These are phyloP conservation scores for Clarias gariepinus DNA, from an alignment of 2,113 vertebrate genomes.

Conservation along the genomic window DNA sequence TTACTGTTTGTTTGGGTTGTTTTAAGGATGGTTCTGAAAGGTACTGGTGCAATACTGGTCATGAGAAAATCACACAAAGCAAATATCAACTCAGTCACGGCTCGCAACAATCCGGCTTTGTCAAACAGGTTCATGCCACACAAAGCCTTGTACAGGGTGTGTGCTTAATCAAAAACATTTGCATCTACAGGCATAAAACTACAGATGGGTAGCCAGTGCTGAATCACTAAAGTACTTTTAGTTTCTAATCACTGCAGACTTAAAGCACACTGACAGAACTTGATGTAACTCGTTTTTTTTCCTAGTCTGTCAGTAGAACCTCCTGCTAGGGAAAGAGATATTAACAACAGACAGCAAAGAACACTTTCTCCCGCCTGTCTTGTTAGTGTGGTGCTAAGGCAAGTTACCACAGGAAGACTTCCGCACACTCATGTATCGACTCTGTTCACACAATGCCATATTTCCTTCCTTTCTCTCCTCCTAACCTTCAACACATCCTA, in stretches of 20 bases:
- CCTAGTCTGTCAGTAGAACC: background rate
- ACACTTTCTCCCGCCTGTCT: constrained; percentile 15
- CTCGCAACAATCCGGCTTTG: constrained; percentile 32
- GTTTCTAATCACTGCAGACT: constrained; percentile 29
- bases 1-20: background rate
- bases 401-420: constrained; percentile 54
- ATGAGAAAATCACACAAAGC: constrained; percentile 4
- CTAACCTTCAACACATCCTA: background rate
- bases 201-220: constrained; percentile 35
- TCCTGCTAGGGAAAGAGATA: background rate
- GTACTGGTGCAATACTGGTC: background rate
- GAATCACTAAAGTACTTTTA: constrained; percentile 24
- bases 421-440: constrained; percentile 4
- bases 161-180: constrained; percentile 40
- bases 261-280: constrained; percentile 10
- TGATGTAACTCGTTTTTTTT: constrained; percentile 31
- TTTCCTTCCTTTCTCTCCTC: background rate
- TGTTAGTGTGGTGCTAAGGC: constrained; percentile 42
- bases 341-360: constrained; percentile 11
- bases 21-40: background rate
- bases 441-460: background rate
- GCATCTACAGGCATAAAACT: constrained; percentile 42
- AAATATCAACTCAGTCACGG: background rate
- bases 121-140: constrained; percentile 46
- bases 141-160: constrained; percentile 41